These are phyloP conservation scores for Limulus polyphemus DNA, from an alignment of 2,888 invertebrate genomes.

Conservation along the genomic window DNA sequence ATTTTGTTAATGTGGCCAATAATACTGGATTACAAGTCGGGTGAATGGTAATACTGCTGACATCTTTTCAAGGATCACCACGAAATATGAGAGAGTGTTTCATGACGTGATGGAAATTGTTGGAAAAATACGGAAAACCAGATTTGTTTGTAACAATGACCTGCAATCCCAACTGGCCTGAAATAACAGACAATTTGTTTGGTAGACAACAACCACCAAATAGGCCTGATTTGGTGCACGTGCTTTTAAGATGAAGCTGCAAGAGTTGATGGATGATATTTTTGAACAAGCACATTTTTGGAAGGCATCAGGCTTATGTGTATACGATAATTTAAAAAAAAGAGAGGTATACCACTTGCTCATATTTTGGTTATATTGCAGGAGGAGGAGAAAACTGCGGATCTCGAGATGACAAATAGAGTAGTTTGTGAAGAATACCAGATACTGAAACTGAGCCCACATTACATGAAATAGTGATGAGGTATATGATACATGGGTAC, in stretches of 20 bases:
- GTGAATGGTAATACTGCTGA: slow-evolving; percentile 6
- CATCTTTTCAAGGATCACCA: slow-evolving; percentile 29
- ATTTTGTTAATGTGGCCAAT: slow-evolving; percentile 9
- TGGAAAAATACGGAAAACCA: slow-evolving; percentile 35
- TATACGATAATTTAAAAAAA: too few relatives aligned
- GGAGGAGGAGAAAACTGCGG: slow-evolving; percentile 1
- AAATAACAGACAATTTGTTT: slow-evolving; percentile 8
- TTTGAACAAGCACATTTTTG: slow-evolving; percentile 1
- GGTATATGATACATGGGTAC: slow-evolving; percentile 28
- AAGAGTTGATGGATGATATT: slow-evolving; percentile 6
- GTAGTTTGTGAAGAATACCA: too few relatives aligned
- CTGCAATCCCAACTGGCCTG: slow-evolving; percentile 10
- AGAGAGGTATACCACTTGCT: slow-evolving; percentile 31
- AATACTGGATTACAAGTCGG: background rate
- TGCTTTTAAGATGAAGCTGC: slow-evolving; percentile 10
- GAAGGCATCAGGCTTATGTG: slow-evolving; percentile 25
- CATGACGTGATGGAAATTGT: slow-evolving; percentile 40
- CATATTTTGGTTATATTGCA: slow-evolving; percentile 25
- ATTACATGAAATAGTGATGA: slow-evolving; percentile 21
- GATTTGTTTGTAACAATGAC: slow-evolving; percentile 31
- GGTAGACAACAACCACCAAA: slow-evolving; percentile 14
- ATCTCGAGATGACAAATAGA: slow-evolving; percentile 10
- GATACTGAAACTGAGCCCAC: slow-evolving; percentile 22
- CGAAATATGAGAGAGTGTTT: slow-evolving; percentile 33
- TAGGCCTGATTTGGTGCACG: slow-evolving; percentile 8